phyloP scores from a whole-genome alignment of 2,797 vertebrate species.

The Danio aesculapii region DNA sequence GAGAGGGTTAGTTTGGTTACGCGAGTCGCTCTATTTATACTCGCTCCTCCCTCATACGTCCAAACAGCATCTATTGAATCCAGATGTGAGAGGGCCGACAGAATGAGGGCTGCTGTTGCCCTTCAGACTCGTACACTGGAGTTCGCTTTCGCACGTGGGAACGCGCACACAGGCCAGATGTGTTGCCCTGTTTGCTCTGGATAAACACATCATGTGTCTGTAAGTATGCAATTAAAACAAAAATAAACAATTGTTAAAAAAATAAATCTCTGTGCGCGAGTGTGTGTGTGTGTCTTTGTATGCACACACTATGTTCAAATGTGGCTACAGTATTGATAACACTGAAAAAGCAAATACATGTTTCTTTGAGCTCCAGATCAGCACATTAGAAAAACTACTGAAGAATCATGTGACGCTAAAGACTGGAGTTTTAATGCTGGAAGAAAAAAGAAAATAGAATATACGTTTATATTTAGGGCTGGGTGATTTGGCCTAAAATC shows the following conservation, averaged over 20 bases:
- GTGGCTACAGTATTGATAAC: not conserved
- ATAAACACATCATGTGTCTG: slow-evolving; percentile 21
- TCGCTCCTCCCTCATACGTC: slow-evolving; percentile 70
- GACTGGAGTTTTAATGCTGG: no score
- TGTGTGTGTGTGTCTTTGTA: no score
- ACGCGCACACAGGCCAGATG: slow-evolving; percentile 47
- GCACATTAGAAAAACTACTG: not conserved
- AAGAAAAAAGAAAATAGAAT: no score
- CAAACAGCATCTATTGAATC: slow-evolving; percentile 79
- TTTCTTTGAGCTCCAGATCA: not conserved
- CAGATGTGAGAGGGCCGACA: slow-evolving; percentile 75
- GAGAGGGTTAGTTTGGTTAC: slow-evolving; percentile 73
- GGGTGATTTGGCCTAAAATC: no score
- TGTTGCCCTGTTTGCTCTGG: slow-evolving; percentile 46
- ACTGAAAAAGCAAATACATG: not conserved
- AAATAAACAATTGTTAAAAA: no score
- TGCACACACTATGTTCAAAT: no score
- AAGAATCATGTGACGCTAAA: not conserved
- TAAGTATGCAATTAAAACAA: slow-evolving; percentile 4
- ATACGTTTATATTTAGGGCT: no score
- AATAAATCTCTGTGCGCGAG: no score
- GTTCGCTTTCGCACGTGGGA: slow-evolving; percentile 14
- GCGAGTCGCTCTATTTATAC: slow-evolving; percentile 79
- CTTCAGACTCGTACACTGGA: slow-evolving; percentile 14
- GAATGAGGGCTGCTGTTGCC: slow-evolving; percentile 37